phyloP scores from a whole-genome alignment of 2,113 vertebrate species.

The Halcyon malimbica region DNA sequence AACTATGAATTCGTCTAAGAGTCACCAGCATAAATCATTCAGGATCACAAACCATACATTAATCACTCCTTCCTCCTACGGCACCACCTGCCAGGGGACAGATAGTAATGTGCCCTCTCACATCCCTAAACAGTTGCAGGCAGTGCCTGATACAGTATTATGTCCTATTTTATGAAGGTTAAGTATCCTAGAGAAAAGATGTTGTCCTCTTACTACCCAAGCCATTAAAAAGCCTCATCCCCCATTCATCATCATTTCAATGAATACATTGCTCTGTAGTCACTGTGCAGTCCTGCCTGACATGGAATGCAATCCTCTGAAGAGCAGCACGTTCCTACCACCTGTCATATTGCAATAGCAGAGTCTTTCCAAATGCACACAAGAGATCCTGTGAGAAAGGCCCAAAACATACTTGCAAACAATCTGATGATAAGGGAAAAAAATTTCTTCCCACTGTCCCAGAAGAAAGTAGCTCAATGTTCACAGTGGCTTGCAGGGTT shows the following conservation, averaged over 20 bases:
- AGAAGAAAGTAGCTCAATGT: neutral
- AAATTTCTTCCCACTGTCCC: neutral
- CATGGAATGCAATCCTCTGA: neutral
- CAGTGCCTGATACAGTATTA: constrained; percentile 1
- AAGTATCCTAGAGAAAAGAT: constrained; percentile 5
- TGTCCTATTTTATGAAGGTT: constrained; percentile 36
- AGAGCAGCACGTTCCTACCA: neutral
- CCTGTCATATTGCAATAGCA: neutral
- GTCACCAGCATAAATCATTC: neutral
- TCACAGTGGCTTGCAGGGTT: neutral
- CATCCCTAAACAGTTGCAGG: neutral
- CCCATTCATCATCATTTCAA: neutral
- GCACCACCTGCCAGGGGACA: neutral
- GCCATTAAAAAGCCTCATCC: neutral
- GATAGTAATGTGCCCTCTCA: neutral
- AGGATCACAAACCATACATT: neutral
- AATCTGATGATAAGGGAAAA: neutral
- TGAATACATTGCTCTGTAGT: neutral
- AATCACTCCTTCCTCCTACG: neutral
- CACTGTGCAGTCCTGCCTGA: neutral
- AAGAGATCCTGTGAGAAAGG: neutral
- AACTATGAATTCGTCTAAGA: neutral
- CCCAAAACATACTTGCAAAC: neutral
- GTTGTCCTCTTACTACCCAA: neutral
- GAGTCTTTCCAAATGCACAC: accelerated